A percentile compares a stretch with the other conserved stretches of the same genome.
These are phyloP conservation scores for Spisula solida DNA, from an alignment of 2,888 invertebrate genomes.

Conservation along the genomic window DNA sequence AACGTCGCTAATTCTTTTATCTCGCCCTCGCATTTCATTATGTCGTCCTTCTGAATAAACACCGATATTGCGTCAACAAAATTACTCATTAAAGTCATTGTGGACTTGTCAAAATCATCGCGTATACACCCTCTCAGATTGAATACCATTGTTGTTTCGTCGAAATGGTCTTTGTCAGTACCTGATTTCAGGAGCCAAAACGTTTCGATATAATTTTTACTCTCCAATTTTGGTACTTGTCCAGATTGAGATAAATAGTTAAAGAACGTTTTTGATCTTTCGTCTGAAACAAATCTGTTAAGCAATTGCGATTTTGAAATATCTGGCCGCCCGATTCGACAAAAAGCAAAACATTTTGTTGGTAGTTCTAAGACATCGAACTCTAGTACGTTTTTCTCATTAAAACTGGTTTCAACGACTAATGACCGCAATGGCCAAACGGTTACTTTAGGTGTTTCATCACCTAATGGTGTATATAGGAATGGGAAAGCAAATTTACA, in stretches of 20 bases:
- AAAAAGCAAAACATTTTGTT: slow-evolving; percentile 18
- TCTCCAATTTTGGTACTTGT: not conserved
- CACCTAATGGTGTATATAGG: not conserved
- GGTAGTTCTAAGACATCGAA: not conserved
- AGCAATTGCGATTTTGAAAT: slow-evolving; percentile 23
- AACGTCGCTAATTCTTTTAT: not conserved
- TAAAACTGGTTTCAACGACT: not conserved
- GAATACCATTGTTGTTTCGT: not conserved
- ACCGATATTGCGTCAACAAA: not conserved
- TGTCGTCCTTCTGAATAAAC: not conserved
- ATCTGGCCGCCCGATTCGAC: not conserved
- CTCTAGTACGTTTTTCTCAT: not conserved
- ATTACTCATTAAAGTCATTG: not conserved
- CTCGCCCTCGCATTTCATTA: not conserved
- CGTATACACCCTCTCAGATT: slow-evolving; percentile 17
- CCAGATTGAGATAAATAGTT: slow-evolving; percentile 13
- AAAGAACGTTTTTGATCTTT: slow-evolving; percentile 18
- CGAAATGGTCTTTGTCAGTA: not conserved
- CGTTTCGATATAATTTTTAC: slow-evolving; percentile 14
- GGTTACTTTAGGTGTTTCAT: not conserved
- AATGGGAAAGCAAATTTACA: slow-evolving; percentile 22
- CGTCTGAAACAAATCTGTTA: not conserved
- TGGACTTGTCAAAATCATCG: not conserved
- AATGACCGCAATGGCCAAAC: slow-evolving; percentile 23
- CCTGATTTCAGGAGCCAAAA: slow-evolving; percentile 14